phyloP scores from a whole-genome alignment of 2,797 vertebrate species.

The Discoglossus pictus region DNA sequence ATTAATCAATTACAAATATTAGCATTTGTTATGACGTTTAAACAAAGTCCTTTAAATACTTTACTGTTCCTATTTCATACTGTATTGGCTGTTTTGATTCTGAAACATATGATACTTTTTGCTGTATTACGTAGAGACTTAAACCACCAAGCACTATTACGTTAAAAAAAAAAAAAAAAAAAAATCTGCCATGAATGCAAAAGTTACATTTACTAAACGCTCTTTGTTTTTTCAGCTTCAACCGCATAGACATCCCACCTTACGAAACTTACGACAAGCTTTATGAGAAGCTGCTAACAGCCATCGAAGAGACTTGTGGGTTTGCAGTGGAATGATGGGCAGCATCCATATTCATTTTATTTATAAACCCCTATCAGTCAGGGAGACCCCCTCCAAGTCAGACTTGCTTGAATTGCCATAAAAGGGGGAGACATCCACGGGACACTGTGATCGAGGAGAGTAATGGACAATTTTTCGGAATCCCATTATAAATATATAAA shows the following conservation, averaged over 20 bases:
- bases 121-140: no score
- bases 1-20: no score
- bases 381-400: conserved; percentile 63
- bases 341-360: conserved; percentile 61
- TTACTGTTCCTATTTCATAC: no score
- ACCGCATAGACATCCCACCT: conserved; percentile 96
- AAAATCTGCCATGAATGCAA: no score
- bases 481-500: conserved; percentile 50
- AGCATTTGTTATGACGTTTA: no score
- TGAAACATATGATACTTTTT: no score
- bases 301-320: conserved; percentile 96
- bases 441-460: conserved; percentile 73
- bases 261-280: conserved; percentile 96
- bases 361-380: conserved; percentile 62
- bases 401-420: conserved; percentile 71
- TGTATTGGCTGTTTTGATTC: no score
- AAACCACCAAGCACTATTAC: no score
- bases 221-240: conserved; percentile 77
- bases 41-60: no score
- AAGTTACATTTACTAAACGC: no score
- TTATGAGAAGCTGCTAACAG: conserved; percentile 92
- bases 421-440: conserved; percentile 56
- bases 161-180: no score
- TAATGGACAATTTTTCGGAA: conserved; percentile 66
- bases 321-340: conserved; percentile 90